These are phyloP conservation scores for Lynx canadensis DNA, from an alignment of 2,113 vertebrate genomes.

Conservation along the genomic window DNA sequence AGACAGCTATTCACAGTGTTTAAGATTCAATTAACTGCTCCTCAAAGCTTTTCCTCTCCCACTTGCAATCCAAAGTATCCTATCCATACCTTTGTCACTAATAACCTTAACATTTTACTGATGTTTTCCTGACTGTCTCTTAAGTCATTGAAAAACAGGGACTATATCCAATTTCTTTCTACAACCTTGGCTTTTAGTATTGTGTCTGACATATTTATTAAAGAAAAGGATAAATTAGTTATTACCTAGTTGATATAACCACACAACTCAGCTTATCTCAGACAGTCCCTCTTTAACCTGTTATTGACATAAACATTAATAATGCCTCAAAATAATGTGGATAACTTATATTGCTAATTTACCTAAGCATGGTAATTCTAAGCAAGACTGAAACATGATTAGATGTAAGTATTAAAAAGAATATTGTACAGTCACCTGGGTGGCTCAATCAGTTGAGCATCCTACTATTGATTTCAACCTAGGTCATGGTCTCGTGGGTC, in stretches of 20 bases:
- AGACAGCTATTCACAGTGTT: neutral
- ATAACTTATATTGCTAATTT: neutral
- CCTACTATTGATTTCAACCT: too few relatives aligned
- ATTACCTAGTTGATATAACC: neutral
- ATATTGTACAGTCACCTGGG: neutral
- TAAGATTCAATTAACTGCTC: neutral
- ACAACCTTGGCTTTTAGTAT: slow-evolving; percentile 13
- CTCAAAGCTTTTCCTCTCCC: neutral
- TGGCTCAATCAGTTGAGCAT: too few relatives aligned
- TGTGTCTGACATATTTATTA: neutral
- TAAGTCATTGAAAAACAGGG: neutral
- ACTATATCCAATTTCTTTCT: neutral
- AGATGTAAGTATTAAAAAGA: neutral
- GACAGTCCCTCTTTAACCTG: neutral
- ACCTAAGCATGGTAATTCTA: neutral
- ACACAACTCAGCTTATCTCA: neutral
- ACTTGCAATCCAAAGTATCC: neutral
- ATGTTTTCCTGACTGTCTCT: neutral
- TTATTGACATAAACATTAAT: neutral
- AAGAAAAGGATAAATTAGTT: neutral
- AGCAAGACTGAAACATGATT: neutral
- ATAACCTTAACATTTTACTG: slow-evolving; percentile 23
- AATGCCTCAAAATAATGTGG: neutral
- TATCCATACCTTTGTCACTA: neutral
- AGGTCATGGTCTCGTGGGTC: too few relatives aligned